Conservation (phyloP, 1,140 invertebrate genomes). For the Drosophila sp. region DNA sequence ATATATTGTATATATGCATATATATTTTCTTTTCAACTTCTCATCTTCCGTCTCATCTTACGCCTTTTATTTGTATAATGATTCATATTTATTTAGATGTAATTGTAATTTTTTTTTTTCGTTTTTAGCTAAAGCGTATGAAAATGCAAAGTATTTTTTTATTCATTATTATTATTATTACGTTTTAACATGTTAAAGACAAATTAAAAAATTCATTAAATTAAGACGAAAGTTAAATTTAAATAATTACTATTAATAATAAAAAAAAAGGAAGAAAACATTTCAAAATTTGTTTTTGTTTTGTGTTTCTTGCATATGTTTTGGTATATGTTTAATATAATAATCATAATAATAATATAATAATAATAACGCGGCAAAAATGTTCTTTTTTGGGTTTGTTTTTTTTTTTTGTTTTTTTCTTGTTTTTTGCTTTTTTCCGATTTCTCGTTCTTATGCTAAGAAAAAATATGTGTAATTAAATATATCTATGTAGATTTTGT, state of each 20-base stretch:
- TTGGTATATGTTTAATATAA: slow-evolving; percentile 18
- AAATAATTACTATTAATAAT: too few species aligned
- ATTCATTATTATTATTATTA: slow-evolving; percentile 8
- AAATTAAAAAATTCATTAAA: slow-evolving; percentile 6
- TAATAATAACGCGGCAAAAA: slow-evolving; percentile 73
- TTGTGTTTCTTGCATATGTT: slow-evolving; percentile 36
- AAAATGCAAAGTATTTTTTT: slow-evolving; percentile 72
- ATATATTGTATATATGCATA: slow-evolving; percentile 35
- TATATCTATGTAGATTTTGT: slow-evolving; percentile 24
- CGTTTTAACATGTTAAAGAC: slow-evolving; percentile 12
- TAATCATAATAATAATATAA: slow-evolving; percentile 44
- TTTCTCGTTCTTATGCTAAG: slow-evolving; percentile 38
- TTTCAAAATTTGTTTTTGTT: slow-evolving; percentile 20
- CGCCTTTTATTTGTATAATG: slow-evolving; percentile 36
- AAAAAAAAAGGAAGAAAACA: not conserved
- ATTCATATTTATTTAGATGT: slow-evolving; percentile 33
- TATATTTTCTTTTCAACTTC: slow-evolving; percentile 12
- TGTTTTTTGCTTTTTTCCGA: slow-evolving; percentile 26
- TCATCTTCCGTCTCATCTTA: not conserved
- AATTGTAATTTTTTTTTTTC: slow-evolving; percentile 53
- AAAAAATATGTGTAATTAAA: slow-evolving; percentile 12
- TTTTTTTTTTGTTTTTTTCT: slow-evolving; percentile 40
- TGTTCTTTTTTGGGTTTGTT: slow-evolving; percentile 36
- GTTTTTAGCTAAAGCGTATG: slow-evolving; percentile 74
- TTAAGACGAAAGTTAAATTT: not conserved